Evolutionary conservation across 2,888 invertebrate species (phyloP).

Genomic region (Amphipyra tragopoginis): DNA sequence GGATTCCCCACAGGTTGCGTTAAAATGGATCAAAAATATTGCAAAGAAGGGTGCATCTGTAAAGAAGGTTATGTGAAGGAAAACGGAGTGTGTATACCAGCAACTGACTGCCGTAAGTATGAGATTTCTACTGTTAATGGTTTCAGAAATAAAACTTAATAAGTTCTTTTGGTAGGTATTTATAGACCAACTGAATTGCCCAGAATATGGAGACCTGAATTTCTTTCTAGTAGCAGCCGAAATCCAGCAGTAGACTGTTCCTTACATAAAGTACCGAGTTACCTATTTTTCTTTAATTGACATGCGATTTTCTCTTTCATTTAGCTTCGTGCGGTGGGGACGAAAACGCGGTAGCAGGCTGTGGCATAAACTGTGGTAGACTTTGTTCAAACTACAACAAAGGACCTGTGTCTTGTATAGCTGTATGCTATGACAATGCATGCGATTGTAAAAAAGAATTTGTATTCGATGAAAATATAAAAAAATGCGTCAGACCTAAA

Average conservation of each 20-base stretch:
- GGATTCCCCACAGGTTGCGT: slow-evolving; percentile 50
- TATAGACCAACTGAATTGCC: too few species aligned
- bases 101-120: slow-evolving; percentile 61
- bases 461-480: slow-evolving; percentile 49
- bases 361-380: slow-evolving; percentile 59
- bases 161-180: too few species aligned
- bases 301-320: not conserved
- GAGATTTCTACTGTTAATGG: not conserved
- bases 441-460: slow-evolving; percentile 62
- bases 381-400: slow-evolving; percentile 53
- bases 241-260: too few species aligned
- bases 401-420: slow-evolving; percentile 26
- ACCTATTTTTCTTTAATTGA: too few species aligned
- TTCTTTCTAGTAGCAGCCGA: too few species aligned
- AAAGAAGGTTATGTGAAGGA: slow-evolving; percentile 53
- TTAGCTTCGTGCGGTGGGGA: slow-evolving; percentile 56
- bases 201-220: too few species aligned
- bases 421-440: slow-evolving; percentile 46
- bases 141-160: too few species aligned
- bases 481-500: slow-evolving; percentile 55
- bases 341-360: slow-evolving; percentile 58
- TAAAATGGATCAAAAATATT: slow-evolving; percentile 45
- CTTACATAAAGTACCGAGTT: too few species aligned
- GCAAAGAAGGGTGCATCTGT: slow-evolving; percentile 56
- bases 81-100: slow-evolving; percentile 58